A percentile compares a stretch with the other conserved stretches of the same genome.
Conservation (phyloP, 2,888 invertebrate genomes). For the Netelia melanura region DNA sequence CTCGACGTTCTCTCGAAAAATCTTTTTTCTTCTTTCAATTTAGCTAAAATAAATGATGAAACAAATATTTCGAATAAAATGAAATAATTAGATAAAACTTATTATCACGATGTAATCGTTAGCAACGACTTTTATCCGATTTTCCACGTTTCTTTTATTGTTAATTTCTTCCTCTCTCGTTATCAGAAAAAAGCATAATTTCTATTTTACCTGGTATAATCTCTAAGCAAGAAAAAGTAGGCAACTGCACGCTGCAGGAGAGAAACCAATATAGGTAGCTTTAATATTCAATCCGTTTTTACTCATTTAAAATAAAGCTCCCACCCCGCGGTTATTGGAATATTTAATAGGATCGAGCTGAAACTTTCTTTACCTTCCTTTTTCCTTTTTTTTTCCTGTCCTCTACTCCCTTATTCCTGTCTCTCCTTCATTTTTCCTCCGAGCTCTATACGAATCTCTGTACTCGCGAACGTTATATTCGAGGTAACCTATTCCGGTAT, state of each 20-base stretch:
- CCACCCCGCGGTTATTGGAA: constrained; percentile 62
- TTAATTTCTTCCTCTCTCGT: no score
- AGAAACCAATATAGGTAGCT: constrained; percentile 57
- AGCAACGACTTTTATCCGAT: not conserved
- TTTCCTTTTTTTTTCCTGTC: constrained; percentile 2
- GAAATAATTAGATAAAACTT: no score
- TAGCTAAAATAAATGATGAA: no score
- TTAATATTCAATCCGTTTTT: constrained; percentile 65
- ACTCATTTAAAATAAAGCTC: constrained; percentile 61
- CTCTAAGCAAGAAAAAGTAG: not conserved
- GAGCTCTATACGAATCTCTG: constrained; percentile 4
- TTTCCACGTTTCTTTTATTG: not conserved
- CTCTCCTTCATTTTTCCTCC: not conserved
- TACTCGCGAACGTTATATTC: not conserved
- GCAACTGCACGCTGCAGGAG: constrained; percentile 3
- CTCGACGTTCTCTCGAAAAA: no score
- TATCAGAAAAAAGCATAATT: no score
- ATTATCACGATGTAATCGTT: not conserved
- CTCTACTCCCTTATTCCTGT: not conserved
- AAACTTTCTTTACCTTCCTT: constrained; percentile 24
- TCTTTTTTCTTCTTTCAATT: no score
- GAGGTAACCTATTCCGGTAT: constrained; percentile 26
- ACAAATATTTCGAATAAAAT: no score
- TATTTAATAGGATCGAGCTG: constrained; percentile 46
- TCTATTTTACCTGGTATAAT: not conserved